Evolutionary conservation across 2,797 vertebrate species (phyloP).

Genomic region (Lerista edwardsae): DNA sequence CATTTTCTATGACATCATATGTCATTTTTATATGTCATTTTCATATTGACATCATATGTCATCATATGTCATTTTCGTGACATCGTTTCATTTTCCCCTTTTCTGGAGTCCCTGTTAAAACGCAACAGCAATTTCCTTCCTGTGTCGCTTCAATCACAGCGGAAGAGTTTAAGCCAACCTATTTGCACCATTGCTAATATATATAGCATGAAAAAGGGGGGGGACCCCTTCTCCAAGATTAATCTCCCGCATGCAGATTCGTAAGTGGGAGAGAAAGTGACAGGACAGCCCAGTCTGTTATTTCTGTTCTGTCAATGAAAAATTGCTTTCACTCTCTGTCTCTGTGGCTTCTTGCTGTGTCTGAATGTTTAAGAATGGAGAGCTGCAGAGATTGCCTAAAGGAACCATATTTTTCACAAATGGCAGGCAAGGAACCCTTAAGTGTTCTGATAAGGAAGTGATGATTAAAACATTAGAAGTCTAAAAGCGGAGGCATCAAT

Average conservation of each 20-base stretch:
- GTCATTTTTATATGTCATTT: too few species aligned
- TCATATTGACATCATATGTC: too few species aligned
- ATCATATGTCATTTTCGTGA: not conserved
- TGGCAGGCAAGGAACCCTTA: constrained; percentile 26
- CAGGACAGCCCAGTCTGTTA: constrained; percentile 12
- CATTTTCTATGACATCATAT: too few species aligned
- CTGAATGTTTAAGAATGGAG: constrained; percentile 49
- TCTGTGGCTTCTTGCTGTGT: constrained; percentile 27
- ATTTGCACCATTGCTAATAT: not conserved
- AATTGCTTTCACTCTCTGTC: constrained; percentile 31
- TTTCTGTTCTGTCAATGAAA: constrained; percentile 47
- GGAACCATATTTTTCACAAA: constrained; percentile 30
- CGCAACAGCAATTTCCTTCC: not conserved
- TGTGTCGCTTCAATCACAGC: not conserved
- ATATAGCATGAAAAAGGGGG: not conserved
- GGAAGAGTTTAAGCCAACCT: not conserved
- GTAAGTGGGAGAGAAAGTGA: constrained; percentile 39
- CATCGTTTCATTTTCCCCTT: not conserved
- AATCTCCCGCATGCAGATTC: constrained; percentile 31
- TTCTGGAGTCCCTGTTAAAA: not conserved
- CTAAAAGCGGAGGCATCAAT: constrained; percentile 18
- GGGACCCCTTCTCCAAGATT: constrained; percentile 49
- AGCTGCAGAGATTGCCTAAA: constrained; percentile 26
- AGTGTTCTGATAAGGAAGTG: constrained; percentile 35
- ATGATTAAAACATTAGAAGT: constrained; percentile 27